Conservation (phyloP, 2,113 vertebrate species). For the Ailuropoda melanoleuca region DNA sequence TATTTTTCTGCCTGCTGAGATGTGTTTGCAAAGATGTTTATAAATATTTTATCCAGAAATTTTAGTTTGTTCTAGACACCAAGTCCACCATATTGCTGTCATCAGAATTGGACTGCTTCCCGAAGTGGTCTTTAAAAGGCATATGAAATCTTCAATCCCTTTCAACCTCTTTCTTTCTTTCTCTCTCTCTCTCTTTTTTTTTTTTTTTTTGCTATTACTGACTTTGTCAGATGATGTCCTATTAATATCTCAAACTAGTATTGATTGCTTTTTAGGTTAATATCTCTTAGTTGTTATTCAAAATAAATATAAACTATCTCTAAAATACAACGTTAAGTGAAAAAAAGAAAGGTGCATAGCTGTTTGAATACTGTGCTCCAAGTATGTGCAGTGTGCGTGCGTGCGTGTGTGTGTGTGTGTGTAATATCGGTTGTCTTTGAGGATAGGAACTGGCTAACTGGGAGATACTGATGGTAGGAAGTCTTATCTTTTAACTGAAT, state of each 20-base stretch:
- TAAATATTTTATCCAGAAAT: conserved; percentile 24
- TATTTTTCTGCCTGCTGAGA: background rate
- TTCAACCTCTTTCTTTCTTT: background rate
- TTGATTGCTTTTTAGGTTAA: background rate
- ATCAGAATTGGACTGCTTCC: background rate
- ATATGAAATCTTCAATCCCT: background rate
- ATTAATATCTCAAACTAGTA: background rate
- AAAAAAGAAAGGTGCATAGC: background rate
- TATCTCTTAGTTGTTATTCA: background rate
- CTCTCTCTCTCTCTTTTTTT: background rate
- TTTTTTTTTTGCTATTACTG: background rate
- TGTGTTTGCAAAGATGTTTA: background rate
- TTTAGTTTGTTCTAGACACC: background rate
- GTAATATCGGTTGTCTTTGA: background rate
- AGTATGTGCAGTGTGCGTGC: background rate
- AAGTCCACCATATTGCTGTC: background rate
- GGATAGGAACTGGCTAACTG: background rate
- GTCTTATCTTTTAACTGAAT: background rate
- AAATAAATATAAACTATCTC: background rate
- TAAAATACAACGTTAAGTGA: conserved; percentile 8
- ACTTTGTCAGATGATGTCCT: conserved; percentile 19
- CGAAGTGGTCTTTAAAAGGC: background rate
- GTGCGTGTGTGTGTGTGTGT: background rate
- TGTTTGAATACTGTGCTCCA: background rate
- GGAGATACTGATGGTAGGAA: background rate